Evolutionary conservation across 2,888 invertebrate species (phyloP).

Genomic region (Nomada goodeniana): DNA sequence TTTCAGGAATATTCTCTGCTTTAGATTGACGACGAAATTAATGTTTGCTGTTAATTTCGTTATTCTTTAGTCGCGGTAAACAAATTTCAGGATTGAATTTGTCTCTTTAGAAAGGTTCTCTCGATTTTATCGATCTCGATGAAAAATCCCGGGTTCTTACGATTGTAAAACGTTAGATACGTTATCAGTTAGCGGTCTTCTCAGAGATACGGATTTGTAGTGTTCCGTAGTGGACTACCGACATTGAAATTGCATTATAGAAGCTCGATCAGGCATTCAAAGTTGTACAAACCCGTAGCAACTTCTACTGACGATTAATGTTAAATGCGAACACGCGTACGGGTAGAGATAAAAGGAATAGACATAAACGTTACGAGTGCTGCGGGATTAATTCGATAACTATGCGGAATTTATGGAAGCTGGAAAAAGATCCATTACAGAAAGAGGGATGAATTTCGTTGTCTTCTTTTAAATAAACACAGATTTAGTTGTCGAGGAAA

Average conservation of each 20-base stretch:
- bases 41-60: no score
- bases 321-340: neutral
- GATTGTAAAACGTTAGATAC: slow-evolving; percentile 39
- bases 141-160: neutral
- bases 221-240: slow-evolving; percentile 46
- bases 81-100: neutral
- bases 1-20: no score
- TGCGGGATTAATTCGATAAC: neutral
- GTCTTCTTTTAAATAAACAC: neutral
- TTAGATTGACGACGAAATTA: no score
- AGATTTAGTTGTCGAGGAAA: no score
- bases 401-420: neutral
- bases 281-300: slow-evolving; percentile 42
- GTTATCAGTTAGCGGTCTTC: slow-evolving; percentile 37
- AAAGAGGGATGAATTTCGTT: neutral
- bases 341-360: neutral
- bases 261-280: slow-evolving; percentile 39
- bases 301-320: slow-evolving; percentile 20
- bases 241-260: slow-evolving; percentile 61
- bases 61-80: neutral
- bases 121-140: neutral
- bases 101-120: neutral
- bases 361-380: neutral
- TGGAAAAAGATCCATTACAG: neutral
- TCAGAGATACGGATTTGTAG: slow-evolving; percentile 22